Evolutionary conservation across 1,140 invertebrate genomes (phyloP), one percentile per base, ranked within the genome.

Genomic region (Anastrepha obliqua): DNA sequence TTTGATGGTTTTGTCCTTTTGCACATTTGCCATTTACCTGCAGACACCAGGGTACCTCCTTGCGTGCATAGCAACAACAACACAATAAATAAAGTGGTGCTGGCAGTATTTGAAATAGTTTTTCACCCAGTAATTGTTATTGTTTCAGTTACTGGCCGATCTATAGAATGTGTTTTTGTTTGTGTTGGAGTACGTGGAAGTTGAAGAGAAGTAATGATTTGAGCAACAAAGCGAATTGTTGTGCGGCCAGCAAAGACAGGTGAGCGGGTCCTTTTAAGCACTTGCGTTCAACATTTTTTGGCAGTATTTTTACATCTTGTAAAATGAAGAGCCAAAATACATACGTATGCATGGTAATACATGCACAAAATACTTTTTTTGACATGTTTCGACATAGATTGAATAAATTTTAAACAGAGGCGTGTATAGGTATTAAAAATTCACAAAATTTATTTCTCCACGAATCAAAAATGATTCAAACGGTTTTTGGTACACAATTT

Each of bases 1-100:
- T 15, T 88, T 88, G 39, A 29, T 87, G 86, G 87, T 55, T 89
- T 89, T 89, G 87, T 88, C 88, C 87, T 88, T 62, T 67, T 11
- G 55, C 17, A 20, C 42, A 87, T 47, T 15, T 64, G 39, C 55
- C 17, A 62, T 59, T 59, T 85, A 42, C 58, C 44, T 58, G 74
- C 47, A 58, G 87, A 62, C 15, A 15, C n/a, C n/a, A 29, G 59
- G 44, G 9, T 78, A 62, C 51, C 81, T 88, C 88, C 87, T 88
- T 7, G 20, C 51, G 74, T 8, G 2, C 51, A 9, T 81, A 55
- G 20, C n/a, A 29, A 47, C n/a, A 58, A 47, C 74, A 81, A 81
- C 55, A 8, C 8, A 81, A 17, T 20, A 2, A 11, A n/a, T 8
- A 55, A 55, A 74, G n/a, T 74, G 39, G 11, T n/a, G 20, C 67